phyloP scores from a whole-genome alignment of 2,888 invertebrate genomes.

The Ligdia adustata region DNA sequence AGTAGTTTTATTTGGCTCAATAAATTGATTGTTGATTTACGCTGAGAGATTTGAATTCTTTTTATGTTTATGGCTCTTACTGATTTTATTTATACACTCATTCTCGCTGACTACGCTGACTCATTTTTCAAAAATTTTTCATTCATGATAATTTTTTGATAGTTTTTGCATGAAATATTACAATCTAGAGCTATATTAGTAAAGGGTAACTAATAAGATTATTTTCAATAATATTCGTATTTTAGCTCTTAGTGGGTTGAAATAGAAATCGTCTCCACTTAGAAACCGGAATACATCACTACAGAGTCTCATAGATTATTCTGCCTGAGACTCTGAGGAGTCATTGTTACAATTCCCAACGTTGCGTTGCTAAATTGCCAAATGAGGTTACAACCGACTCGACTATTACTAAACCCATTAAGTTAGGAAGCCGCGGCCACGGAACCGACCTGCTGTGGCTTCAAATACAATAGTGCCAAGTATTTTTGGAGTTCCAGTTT shows the following conservation, averaged over 20 bases:
- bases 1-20: constrained; percentile 35
- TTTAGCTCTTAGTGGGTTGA: background rate
- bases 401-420: constrained; percentile 29
- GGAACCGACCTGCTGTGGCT: constrained; percentile 1
- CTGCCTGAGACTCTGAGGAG: constrained; percentile 33
- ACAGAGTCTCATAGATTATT: constrained; percentile 33
- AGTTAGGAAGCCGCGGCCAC: constrained; percentile 11
- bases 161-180: too few species aligned
- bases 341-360: constrained; percentile 38
- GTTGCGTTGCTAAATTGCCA: constrained; percentile 35
- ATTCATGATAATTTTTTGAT: too few species aligned
- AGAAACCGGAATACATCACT: constrained; percentile 14
- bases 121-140: too few species aligned
- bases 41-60: constrained; percentile 2
- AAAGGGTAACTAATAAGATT: too few species aligned
- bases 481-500: constrained; percentile 3
- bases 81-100: too few species aligned
- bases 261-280: background rate
- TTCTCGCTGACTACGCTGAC: too few species aligned
- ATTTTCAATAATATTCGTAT: background rate
- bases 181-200: too few species aligned
- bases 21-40: constrained; percentile 31
- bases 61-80: constrained; percentile 5
- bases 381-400: constrained; percentile 35
- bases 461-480: constrained; percentile 3